Conservation (phyloP, 2,888 invertebrate species). For the Notocelia uddmanniana region DNA sequence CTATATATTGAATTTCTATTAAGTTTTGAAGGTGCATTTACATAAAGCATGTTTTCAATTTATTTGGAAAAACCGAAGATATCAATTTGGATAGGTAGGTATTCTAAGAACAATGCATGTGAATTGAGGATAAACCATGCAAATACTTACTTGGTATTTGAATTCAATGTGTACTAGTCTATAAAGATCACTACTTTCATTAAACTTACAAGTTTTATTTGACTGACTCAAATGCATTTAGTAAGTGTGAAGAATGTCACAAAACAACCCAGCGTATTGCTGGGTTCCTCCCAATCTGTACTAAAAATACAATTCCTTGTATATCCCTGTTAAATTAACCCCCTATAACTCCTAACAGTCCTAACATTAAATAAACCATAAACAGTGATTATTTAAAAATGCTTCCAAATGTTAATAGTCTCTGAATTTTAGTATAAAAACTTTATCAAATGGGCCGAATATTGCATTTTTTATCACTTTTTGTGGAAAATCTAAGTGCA, state of each 20-base stretch:
- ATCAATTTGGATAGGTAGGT: not conserved
- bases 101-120: not conserved
- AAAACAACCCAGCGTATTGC: conserved; percentile 12
- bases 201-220: conserved; percentile 29
- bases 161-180: conserved; percentile 30
- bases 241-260: conserved; percentile 25
- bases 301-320: conserved; percentile 36
- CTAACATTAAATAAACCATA: conserved; percentile 26
- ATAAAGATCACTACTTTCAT: conserved; percentile 31
- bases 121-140: conserved; percentile 7
- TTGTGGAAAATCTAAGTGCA: conserved; percentile 73
- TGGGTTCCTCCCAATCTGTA: conserved; percentile 10
- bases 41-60: not conserved
- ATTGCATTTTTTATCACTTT: conserved; percentile 68
- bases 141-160: conserved; percentile 12
- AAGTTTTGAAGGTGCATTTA: conserved; percentile 19
- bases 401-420: conserved; percentile 64
- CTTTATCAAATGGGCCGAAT: conserved; percentile 73
- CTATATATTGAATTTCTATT: conserved; percentile 3
- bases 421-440: conserved; percentile 68
- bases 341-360: conserved; percentile 11
- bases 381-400: conserved; percentile 51
- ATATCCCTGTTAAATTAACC: conserved; percentile 36
- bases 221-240: conserved; percentile 19
- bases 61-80: not conserved